Base-by-base conservation (phyloP, 2,888 invertebrate genomes). In the Dryobotodes eremita region DNA sequence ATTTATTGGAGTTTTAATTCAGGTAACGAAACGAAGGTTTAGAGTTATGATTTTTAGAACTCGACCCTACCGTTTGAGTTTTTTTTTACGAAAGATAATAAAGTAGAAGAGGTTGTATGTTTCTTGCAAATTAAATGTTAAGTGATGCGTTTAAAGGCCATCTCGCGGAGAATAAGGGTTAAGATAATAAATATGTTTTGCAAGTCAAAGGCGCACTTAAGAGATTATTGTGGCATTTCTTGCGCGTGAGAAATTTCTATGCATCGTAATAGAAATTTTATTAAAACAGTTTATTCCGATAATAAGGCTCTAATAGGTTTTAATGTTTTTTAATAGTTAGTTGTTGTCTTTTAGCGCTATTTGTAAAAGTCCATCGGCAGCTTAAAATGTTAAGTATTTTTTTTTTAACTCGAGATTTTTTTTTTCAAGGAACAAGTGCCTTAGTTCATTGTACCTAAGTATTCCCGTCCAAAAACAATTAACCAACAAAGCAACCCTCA, bases 1-100 rank as follows among this genome's bases (percentile, higher is more conserved):
- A 95, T 95, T 95, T 95, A 95, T 94, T 94, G 92, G 90, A 89
- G 90, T 92, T 89, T 93, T 92, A 92, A 93, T 93, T 92, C 94
- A 93, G 94, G 93, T 95, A 94, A 91, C 91, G 90, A 89, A 91
- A 85, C 83, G 74, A 70, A 77, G 78, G 75, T 79, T 89, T 80
- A 72, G 84, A 82, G 72, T 82, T 84, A 87, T 85, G 82, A 86
- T 80, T 77, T 83, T 86, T 82, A 69, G 78, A 68, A 69, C n/a
- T 42, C 13, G 64, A 55, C 26, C 64, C 55, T 59, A 17, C 20
- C 36, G 64, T 65, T 61, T 48, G 53, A 11, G 31, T 46, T 4
- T 74, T 70, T 75, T 36, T 70, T 75, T 76, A 65, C n/a, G 42
- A 59, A 70, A 61, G 76, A 62, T 57, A 65, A 73, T 77, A 70